Evolutionary conservation across 2,888 invertebrate species (phyloP), one percentile per base, ranked within the genome.

Genomic region (Ariolimax columbianus): DNA sequence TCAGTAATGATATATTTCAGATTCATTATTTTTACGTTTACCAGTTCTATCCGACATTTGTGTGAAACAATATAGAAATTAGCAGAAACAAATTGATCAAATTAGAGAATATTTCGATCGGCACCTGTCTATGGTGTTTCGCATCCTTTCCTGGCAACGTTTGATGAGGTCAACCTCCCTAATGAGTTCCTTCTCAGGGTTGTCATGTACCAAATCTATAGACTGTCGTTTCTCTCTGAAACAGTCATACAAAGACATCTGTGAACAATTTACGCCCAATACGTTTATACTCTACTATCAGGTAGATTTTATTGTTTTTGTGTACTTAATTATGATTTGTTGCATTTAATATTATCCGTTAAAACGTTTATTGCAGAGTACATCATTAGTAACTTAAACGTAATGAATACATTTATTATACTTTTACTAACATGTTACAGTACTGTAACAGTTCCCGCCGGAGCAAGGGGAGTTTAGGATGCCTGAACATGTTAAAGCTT

Each of bases 131-230:
- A 94, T 90, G 63, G 97, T 96, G 82, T 95, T 95, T 89, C 96
- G 96, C 90, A 98, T 96, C 91, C 96, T 96, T 87, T 97, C 96
- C 93, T 97, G 97, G 88, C 96, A 96, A 89, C 96, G 96, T 83
- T 97, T 96, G 90, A 98, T 95, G 83, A 96, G 96, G 90, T 97
- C 97, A 68, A 98, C 96, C 95, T 98, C 98, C 91, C 95, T 96
- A 47, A 98, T 95, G 70, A 98, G 95, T 23, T 96, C 96, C 93
- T 97, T 97, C 93, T 98, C 98, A 55, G 97, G 97, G 77, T 96
- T 95, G 92, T 98, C 98, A 92, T 98, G 98, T 1, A 98, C 98
- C 91, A 98, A 96, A 94, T 98, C 98, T 90, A 97, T 95, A 81
- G 97, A 97, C 94, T 97, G 96, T 87, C 98, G 95, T 91, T 97